Base-by-base conservation (phyloP, 2,113 vertebrate species). In the Salvelinus fontinalis region DNA sequence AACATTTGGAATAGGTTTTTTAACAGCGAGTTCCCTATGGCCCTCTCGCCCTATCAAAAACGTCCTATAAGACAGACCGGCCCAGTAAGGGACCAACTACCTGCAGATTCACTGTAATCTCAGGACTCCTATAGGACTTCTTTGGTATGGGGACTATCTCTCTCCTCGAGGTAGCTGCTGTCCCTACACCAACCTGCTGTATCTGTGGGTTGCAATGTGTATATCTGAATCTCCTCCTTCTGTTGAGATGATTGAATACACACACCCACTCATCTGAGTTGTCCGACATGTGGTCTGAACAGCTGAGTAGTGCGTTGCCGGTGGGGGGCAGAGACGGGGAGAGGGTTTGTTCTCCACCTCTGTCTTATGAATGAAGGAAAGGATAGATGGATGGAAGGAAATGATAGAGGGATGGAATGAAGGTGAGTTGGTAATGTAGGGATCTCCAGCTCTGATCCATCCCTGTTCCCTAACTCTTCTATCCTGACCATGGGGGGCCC, bases 41-140 rank as follows among this genome's bases (percentile, higher is more conserved):
- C 62, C 13, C 9, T 74, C 80, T 79, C 80, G 74, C 83, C 51
- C 79, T 74, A 82, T 84, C 86, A 87, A 85, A 88, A 88, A 88
- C 71, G 57, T 88, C 85, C 86, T 88, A 84, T 89, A 90, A 83
- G 86, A 89, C 76, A 44, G 39, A 11, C 39, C 8, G 39, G 86
- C 88, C 76, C 31, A 80, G 81, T 73, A 71, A 72, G 60, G 79
- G 81, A 74, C 83, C 80, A 77, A 66, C 67, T 34, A 86, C 86
- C 89, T 89, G 86, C 18, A 87, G 80, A 84, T 86, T 80, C 79
- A 83, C 65, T 74, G 57, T 74, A 71, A 83, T 87, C 83, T 90
- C 84, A 75, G 86, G 84, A 74, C 76, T 85, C 79, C 80, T 90
- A 83, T 89, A 87, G 85, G 89, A 90, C 84, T 75, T 88, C 85